Evolutionary conservation across 1,140 invertebrate genomes (phyloP).

Genomic region (Danaus plexippus): DNA sequence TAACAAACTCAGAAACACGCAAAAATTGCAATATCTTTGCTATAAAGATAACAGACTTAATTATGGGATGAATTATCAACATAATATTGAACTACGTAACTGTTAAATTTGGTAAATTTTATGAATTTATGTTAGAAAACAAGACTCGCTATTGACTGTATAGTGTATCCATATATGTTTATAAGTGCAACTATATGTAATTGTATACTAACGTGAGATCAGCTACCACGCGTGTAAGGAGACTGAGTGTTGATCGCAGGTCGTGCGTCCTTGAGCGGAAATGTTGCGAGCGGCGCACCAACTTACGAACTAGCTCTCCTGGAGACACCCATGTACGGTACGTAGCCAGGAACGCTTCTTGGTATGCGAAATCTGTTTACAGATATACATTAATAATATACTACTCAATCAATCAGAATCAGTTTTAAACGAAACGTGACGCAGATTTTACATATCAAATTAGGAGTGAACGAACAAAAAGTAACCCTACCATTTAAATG

Average conservation of each 20-base stretch:
- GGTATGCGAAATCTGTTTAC: constrained; percentile 88
- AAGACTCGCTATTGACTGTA: neutral
- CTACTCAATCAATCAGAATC: neutral
- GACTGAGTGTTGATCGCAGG: constrained; percentile 82
- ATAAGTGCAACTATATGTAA: neutral
- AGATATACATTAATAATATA: constrained; percentile 7
- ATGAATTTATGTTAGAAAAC: constrained; percentile 6
- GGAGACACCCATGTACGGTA: constrained; percentile 96
- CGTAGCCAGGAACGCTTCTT: constrained; percentile 97
- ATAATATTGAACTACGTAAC: too few relatives aligned
- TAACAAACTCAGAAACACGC: too few relatives aligned
- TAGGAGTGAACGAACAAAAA: too few relatives aligned
- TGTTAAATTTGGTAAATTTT: constrained; percentile 1
- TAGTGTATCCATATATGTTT: neutral
- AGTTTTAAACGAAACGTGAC: too few relatives aligned
- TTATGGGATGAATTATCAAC: too few relatives aligned
- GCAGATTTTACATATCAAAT: too few relatives aligned
- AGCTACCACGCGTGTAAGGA: constrained; percentile 92
- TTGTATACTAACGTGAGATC: constrained; percentile 88
- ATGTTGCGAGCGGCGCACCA: constrained; percentile 86
- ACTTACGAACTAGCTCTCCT: constrained; percentile 88
- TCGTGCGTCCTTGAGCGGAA: constrained; percentile 82
- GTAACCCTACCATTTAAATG: too few relatives aligned
- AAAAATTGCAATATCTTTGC: too few relatives aligned
- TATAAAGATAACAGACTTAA: too few relatives aligned